Evolutionary conservation across 2,113 vertebrate genomes (phyloP).

Genomic region (Martes martes): DNA sequence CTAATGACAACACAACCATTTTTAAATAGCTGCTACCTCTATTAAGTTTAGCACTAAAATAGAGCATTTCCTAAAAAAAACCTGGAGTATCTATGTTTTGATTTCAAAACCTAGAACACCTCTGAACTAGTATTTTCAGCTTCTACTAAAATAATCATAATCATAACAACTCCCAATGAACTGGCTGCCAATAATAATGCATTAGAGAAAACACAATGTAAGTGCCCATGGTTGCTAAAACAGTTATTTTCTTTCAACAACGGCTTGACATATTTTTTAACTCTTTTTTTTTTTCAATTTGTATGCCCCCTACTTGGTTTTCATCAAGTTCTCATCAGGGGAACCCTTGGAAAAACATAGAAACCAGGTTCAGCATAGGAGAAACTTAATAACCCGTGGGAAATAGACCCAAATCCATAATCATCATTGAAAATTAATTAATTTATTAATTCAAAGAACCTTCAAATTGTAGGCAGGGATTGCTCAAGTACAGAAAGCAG

Average conservation of each 20-base stretch:
- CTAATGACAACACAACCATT: background rate
- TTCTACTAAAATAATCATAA: background rate
- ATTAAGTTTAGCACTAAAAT: background rate
- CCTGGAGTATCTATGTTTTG: background rate
- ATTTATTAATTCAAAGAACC: background rate
- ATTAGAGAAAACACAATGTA: background rate
- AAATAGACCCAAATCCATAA: conserved; percentile 72
- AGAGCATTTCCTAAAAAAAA: background rate
- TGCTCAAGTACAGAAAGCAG: background rate
- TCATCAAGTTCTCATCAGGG: conserved; percentile 83
- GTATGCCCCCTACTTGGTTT: conserved; percentile 76
- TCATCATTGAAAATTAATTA: conserved; percentile 61
- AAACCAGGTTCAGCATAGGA: conserved; percentile 69
- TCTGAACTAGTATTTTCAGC: background rate
- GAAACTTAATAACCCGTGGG: conserved; percentile 71
- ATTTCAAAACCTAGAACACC: background rate
- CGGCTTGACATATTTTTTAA: conserved; percentile 40
- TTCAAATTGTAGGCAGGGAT: background rate
- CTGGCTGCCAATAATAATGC: background rate
- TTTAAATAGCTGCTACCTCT: background rate
- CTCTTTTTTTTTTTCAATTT: conserved; percentile 71
- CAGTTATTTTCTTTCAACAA: conserved; percentile 58
- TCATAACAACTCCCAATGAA: background rate
- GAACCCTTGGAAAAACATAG: conserved; percentile 73
- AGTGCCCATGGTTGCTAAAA: conserved; percentile 23